Evolutionary conservation across 2,113 vertebrate species (phyloP), one percentile per base, ranked within the genome.

Genomic region (Pangasianodon gigas): DNA sequence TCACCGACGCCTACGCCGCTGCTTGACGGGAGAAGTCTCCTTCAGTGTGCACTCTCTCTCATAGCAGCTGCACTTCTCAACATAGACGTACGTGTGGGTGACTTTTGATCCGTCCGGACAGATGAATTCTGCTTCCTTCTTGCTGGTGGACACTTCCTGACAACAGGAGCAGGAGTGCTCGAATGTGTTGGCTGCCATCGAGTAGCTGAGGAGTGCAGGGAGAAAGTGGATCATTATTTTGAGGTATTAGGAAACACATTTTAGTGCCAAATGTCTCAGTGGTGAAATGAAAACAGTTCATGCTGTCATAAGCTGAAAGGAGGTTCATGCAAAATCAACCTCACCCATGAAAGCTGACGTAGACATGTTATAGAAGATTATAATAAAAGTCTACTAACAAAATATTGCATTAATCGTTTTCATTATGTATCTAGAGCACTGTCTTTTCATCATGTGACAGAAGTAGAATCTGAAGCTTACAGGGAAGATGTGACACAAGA

Each of bases 401-500:
- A 48, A 77, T 79, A 48, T 26, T 79, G 75, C 75, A 51, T 5
- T 44, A 44, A 75, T 44, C 11, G 14, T 48, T 24, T 37, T 37
- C 37, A 52, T 52, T 10, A 7, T 7, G 51, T 52, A 56, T 14
- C 54, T 18, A 18, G 54, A 14, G 13, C 13, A 16, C 60, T 62
- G 60, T 24, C 62, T 67, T n/a, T n/a, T 67, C 65, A 67, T 67
- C 65, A 67, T n/a, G 8, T 54, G 41, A 32, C 32, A 32, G 13
- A 32, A 81, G 14, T 32, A 32, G 16, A 81, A 58, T 37, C 9
- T 24, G 4, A 24, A 41, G 79, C 97, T 97, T 94, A 98, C 98
- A 90, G 82, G 52, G 97, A 96, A 81, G 54, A 94, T 65, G 96
- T 95, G 0, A 92, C 94, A 91, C 98, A 98, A 13, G 85, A 89